phyloP scores from a whole-genome alignment of 2,888 invertebrate genomes.

The Penaeus monodon region DNA sequence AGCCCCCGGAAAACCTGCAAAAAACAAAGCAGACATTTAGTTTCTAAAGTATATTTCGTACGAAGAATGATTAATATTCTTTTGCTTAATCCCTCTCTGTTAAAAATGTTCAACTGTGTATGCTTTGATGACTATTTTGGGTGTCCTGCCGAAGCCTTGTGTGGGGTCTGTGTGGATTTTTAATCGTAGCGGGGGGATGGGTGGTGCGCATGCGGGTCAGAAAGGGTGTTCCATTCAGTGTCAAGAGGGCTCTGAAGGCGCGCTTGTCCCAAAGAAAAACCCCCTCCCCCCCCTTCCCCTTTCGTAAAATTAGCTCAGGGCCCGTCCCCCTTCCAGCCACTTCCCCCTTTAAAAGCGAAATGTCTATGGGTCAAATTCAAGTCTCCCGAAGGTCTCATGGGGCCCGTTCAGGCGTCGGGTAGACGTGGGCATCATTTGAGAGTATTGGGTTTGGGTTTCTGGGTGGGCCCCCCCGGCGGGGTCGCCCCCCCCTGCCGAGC shows the following conservation, averaged over 20 bases:
- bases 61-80: too few species aligned
- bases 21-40: background rate
- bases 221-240: conserved; percentile 56
- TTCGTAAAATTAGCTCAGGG: conserved; percentile 48
- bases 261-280: conserved; percentile 41
- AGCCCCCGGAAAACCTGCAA: conserved; percentile 64
- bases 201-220: conserved; percentile 38
- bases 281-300: conserved; percentile 32
- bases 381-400: conserved; percentile 15
- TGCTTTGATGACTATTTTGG: background rate
- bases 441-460: conserved; percentile 56
- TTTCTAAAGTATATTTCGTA: background rate
- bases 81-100: too few species aligned
- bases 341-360: background rate
- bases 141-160: background rate
- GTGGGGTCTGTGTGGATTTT: background rate
- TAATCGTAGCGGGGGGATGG: background rate
- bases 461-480: conserved; percentile 51
- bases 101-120: too few species aligned
- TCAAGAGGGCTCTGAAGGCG: conserved; percentile 47
- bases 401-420: conserved; percentile 48
- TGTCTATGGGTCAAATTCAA: conserved; percentile 23
- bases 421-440: conserved; percentile 60
- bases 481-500: conserved; percentile 56
- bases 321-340: background rate